phyloP scores from a whole-genome alignment of 1,140 invertebrate genomes.

The Drosophila tani region DNA sequence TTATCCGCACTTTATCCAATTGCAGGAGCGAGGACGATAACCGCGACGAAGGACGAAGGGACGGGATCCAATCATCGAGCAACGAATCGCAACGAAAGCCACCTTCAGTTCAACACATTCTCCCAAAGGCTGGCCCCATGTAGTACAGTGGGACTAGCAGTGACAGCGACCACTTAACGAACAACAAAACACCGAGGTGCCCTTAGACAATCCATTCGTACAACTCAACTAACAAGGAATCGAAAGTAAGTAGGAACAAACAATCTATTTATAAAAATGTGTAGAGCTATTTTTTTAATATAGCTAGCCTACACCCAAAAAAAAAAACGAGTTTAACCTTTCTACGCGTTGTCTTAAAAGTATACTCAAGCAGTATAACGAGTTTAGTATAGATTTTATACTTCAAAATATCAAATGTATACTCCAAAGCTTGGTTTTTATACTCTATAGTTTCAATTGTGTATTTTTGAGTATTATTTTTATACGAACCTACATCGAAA shows the following conservation, averaged over 20 bases:
- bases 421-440: no score
- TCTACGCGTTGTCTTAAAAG: no score
- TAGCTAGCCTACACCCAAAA: no score
- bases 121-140: conserved; percentile 25
- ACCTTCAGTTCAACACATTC: conserved; percentile 26
- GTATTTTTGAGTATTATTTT: no score
- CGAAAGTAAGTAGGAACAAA: conserved; percentile 47
- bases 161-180: conserved; percentile 26
- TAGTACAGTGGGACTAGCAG: conserved; percentile 31
- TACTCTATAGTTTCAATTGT: no score
- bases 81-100: conserved; percentile 45
- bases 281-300: no score
- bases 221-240: conserved; percentile 37
- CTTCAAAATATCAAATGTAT: no score
- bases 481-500: no score
- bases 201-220: conserved; percentile 66
- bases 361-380: no score
- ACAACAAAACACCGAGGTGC: conserved; percentile 59
- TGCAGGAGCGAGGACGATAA: conserved; percentile 22
- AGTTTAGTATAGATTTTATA: no score
- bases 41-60: background rate
- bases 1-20: conserved; percentile 45
- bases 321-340: no score
- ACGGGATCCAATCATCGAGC: conserved; percentile 15
- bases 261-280: no score